Base-by-base conservation (phyloP, 2,113 vertebrate genomes). In the Pitta sordida region DNA sequence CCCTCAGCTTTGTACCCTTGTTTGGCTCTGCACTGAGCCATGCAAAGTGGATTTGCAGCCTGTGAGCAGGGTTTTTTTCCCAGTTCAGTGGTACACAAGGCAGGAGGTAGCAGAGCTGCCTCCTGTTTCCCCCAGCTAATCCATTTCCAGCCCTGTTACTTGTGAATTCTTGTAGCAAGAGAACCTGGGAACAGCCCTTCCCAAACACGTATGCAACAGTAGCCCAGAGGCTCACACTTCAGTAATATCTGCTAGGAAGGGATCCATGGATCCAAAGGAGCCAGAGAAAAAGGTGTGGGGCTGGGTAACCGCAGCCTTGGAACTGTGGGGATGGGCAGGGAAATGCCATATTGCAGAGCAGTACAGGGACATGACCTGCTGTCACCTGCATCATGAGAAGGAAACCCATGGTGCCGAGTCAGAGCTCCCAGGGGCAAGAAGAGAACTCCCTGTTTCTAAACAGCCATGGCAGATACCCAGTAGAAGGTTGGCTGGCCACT, bases 201-300 rank as follows among this genome's bases (percentile, higher is more conserved):
- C 26, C 15, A 80, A 59, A 75, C 29, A 86, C 9, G 13, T 64
- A 13, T 30, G 34, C 36, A 13, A 22, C 12, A 12, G 36, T 48
- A 82, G 21, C 43, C 37, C n/a, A 56, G 80, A 71, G 20, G 36
- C 26, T 93, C 0, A 0, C 36, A 34, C 30, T 59, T 51, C 17
- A 18, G 7, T 83, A 51, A 46, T 48, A 39, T 51, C 53, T 89
- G 46, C 21, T n/a, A 58, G 56, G 24, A 88, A 74, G n/a, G 11
- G 27, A 86, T 34, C 41, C 0, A 0, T 65, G 43, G 15, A 15
- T 51, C 59, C n/a, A n/a, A n/a, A n/a, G n/a, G 37, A 76, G 26
- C 8, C 9, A 58, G 51, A 44, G 23, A 79, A 55, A 36, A 69
- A 67, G 20, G 14, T 4, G 1, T n/a, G 12, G 17, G 14, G 23